Percentiles rank a stretch among this genome's conserved stretches.
phyloP scores from a whole-genome alignment of 2,888 invertebrate genomes.

The Conus canariensis region DNA sequence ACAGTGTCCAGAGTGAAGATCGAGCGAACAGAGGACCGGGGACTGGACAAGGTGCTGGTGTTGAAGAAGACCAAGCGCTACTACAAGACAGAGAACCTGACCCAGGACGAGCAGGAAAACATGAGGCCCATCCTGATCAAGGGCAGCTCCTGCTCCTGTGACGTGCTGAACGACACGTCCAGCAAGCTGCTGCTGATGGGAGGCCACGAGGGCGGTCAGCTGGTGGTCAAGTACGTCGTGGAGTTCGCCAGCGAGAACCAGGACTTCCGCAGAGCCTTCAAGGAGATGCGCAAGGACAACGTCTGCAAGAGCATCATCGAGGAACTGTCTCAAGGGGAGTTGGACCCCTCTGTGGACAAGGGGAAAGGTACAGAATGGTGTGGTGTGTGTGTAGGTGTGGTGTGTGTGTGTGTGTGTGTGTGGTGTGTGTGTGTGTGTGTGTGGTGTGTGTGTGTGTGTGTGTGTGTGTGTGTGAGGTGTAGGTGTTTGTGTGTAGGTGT shows the following conservation, averaged over 20 bases:
- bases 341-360: background rate
- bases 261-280: slow-evolving; percentile 55
- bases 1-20: slow-evolving; percentile 51
- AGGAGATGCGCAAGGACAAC: slow-evolving; percentile 56
- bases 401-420: background rate
- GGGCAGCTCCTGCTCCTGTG: slow-evolving; percentile 54
- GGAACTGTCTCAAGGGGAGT: slow-evolving; percentile 6
- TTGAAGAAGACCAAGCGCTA: slow-evolving; percentile 55
- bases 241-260: slow-evolving; percentile 53
- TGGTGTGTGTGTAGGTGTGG: background rate
- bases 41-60: slow-evolving; percentile 47
- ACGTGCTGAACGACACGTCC: slow-evolving; percentile 50
- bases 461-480: background rate
- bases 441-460: background rate
- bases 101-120: slow-evolving; percentile 47
- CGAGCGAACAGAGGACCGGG: slow-evolving; percentile 36
- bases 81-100: slow-evolving; percentile 53
- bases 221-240: slow-evolving; percentile 54
- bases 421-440: background rate
- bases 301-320: slow-evolving; percentile 54
- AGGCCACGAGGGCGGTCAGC: slow-evolving; percentile 43
- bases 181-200: slow-evolving; percentile 60
- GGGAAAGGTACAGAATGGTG: background rate
- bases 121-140: slow-evolving; percentile 50
- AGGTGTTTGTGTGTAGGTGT: background rate